Base-by-base conservation (phyloP, 2,113 vertebrate genomes). In the Coregonus clupeaformis region DNA sequence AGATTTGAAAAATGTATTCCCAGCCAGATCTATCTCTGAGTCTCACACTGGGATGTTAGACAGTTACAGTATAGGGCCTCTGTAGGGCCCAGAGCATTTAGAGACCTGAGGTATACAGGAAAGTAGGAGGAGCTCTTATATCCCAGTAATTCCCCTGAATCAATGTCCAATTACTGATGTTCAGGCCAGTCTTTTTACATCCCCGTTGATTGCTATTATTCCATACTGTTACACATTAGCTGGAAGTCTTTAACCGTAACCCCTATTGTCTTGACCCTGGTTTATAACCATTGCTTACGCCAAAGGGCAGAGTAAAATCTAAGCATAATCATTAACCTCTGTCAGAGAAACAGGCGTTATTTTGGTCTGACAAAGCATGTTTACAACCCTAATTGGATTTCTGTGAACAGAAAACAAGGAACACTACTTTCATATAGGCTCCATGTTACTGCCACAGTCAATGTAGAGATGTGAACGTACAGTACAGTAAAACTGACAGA, bases 311-410 rank as follows among this genome's bases (percentile, higher is more conserved):
- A 52, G 49, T 18, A 4, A 52, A 52, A 52, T 52, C 49, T 16
- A 52, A 52, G 5, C 16, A 52, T 52, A 52, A 4, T 85, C 84
- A 87, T 90, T 90, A 89, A 88, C 88, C 86, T 88, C 81, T 85
- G 86, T 87, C 80, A 65, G 71, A 42, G 36, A 80, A 74, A 82
- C 82, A 90, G 77, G 80, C 79, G 66, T 74, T 72, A 85, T 85
- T 85, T 72, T 85, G 75, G 71, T 85, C 78, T 80, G 77, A 84
- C 74, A 72, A 83, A 87, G 80, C 77, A 80, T 14, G 59, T 82
- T 80, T 75, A 72, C 32, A 27, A 47, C 80, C 68, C 76, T 85
- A 87, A 90, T 86, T 90, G 85, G 80, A 84, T 79, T 82, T 80
- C 83, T 80, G 79, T 83, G 78, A 75, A 71, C 68, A 63, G 55